phyloP scores from a whole-genome alignment of 2,113 vertebrate species.

The Edolisoma coerulescens region DNA sequence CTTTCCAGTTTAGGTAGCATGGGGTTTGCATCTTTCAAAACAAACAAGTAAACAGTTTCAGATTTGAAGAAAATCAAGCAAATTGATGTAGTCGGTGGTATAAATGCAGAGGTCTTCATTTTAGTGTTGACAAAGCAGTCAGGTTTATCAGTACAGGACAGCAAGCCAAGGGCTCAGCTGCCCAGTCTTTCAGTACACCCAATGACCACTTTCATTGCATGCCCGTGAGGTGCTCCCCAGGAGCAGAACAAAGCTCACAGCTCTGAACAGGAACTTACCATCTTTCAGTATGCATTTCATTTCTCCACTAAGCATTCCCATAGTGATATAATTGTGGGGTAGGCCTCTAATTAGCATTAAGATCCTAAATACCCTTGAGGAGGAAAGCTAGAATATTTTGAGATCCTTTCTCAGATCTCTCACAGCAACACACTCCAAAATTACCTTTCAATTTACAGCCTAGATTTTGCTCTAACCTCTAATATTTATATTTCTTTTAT shows the following conservation, averaged over 20 bases:
- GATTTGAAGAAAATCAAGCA: neutral
- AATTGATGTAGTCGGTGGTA: neutral
- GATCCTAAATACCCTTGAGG: neutral
- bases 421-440: neutral
- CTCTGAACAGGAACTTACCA: neutral
- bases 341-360: neutral
- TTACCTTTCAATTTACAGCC: neutral
- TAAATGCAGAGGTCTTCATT: neutral
- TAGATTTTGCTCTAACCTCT: neutral
- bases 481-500: constrained; percentile 13
- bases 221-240: fast-evolving
- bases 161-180: neutral
- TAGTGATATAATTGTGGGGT: neutral
- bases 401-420: neutral
- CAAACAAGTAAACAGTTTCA: neutral
- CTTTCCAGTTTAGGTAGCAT: neutral
- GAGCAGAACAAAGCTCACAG: neutral
- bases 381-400: neutral
- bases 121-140: neutral
- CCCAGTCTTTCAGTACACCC: neutral
- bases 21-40: neutral
- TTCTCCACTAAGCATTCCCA: neutral
- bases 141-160: neutral
- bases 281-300: neutral
- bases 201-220: neutral